Percentiles rank a stretch among this genome's conserved stretches.
Evolutionary conservation across 30 jellyfish, hydroid and myxozoan species (phyloP).

Genomic region (Calvadosia cruxmelitensis): DNA sequence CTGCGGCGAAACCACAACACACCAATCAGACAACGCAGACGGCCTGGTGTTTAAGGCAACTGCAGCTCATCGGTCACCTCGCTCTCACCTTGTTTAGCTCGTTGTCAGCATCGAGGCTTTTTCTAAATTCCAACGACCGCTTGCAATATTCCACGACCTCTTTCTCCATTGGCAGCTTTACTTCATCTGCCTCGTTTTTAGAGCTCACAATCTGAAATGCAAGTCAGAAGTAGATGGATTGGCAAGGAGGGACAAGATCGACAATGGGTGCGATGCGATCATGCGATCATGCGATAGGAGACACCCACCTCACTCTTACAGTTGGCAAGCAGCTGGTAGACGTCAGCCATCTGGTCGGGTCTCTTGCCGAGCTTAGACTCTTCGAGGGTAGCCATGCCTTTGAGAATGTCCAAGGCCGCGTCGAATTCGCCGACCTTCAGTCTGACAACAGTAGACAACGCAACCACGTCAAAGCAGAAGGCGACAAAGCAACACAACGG

Average conservation of each 20-base stretch:
- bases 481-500: no score
- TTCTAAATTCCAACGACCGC: slow-evolving; percentile 39
- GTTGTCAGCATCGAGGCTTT: slow-evolving; percentile 25
- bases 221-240: not conserved
- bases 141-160: slow-evolving; percentile 63
- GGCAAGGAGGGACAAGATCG: no score
- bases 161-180: slow-evolving; percentile 41
- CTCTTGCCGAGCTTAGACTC: slow-evolving; percentile 63
- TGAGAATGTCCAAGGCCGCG: slow-evolving; percentile 53
- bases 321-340: slow-evolving; percentile 81
- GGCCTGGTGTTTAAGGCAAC: not conserved
- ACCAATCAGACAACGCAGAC: not conserved
- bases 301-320: slow-evolving; percentile 90
- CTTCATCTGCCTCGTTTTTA: slow-evolving; percentile 7
- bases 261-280: no score
- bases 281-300: no score
- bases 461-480: no score
- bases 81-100: slow-evolving; percentile 33
- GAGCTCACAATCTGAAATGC: slow-evolving; percentile 19
- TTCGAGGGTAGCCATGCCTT: slow-evolving; percentile 56
- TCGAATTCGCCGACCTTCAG: slow-evolving; percentile 83
- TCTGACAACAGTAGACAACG: no score
- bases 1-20: slow-evolving; percentile 1
- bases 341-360: slow-evolving; percentile 77
- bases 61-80: not conserved